These are phyloP conservation scores for Phoxinus phoxinus DNA, from an alignment of 2,113 vertebrate species.

Conservation along the genomic window DNA sequence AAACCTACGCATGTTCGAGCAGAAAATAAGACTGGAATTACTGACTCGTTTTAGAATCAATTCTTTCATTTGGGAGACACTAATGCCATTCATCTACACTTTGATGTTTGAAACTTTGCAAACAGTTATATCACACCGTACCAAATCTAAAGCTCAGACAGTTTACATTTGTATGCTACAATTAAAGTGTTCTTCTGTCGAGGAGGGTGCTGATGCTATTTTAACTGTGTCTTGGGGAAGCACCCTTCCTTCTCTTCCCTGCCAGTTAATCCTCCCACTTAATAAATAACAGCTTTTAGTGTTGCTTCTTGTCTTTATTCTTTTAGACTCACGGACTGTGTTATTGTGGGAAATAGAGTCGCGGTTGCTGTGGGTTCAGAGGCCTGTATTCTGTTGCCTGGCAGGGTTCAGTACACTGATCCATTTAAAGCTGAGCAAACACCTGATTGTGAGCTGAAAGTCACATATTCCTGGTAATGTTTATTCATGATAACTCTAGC, in stretches of 20 bases:
- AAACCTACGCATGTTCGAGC: too few species aligned
- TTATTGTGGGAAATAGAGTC: slow-evolving; percentile 36
- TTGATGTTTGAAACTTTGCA: too few species aligned
- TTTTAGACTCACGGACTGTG: slow-evolving; percentile 23
- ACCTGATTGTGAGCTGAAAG: not conserved
- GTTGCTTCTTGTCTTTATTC: slow-evolving; percentile 51
- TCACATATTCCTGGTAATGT: too few species aligned
- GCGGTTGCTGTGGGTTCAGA: slow-evolving; percentile 48
- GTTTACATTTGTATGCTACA: slow-evolving; percentile 5
- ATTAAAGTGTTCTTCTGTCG: not conserved
- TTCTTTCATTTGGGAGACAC: too few species aligned
- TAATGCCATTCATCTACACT: too few species aligned
- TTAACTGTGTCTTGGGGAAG: not conserved
- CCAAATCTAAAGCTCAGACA: not conserved
- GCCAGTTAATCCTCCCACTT: slow-evolving; percentile 57
- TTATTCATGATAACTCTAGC: too few species aligned
- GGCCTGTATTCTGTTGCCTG: slow-evolving; percentile 39
- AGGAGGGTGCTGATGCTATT: not conserved
- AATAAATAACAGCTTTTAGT: slow-evolving; percentile 41
- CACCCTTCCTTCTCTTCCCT: slow-evolving; percentile 20
- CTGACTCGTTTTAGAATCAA: too few species aligned
- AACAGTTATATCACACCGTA: too few species aligned
- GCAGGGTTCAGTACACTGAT: not conserved
- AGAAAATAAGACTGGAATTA: too few species aligned
- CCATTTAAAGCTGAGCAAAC: not conserved